phyloP scores from a whole-genome alignment of 2,888 invertebrate species.

The Clusia tigrina region DNA sequence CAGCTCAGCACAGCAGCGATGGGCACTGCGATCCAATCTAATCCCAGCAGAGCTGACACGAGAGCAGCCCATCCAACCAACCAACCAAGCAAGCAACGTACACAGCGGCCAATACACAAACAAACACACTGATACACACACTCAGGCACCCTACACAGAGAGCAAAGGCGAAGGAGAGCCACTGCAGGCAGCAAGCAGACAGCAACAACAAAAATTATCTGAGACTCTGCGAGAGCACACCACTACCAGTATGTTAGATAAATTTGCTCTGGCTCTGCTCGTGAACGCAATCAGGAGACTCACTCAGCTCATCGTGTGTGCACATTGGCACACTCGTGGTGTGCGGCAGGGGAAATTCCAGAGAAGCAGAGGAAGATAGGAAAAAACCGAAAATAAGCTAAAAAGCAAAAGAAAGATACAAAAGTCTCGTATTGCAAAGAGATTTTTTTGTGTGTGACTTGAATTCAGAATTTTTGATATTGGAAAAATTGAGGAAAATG shows the following conservation, averaged over 20 bases:
- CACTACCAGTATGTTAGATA: neutral
- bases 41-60: conserved; percentile 20
- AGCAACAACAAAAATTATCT: neutral
- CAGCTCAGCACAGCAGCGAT: conserved; percentile 30
- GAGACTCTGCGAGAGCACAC: neutral
- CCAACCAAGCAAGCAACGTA: too few relatives aligned
- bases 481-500: conserved; percentile 35
- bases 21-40: conserved; percentile 15
- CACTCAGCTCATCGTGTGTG: too few relatives aligned
- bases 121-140: neutral
- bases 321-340: too few relatives aligned
- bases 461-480: neutral
- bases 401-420: too few relatives aligned
- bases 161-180: conserved; percentile 1
- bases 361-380: too few relatives aligned
- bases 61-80: conserved; percentile 22
- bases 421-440: neutral
- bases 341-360: neutral
- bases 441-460: neutral
- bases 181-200: neutral
- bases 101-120: conserved; percentile 38
- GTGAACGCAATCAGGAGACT: too few relatives aligned
- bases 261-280: neutral
- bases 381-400: too few relatives aligned
- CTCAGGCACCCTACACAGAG: neutral